Conservation (phyloP, 2,888 invertebrate species). For the Leptopilina myrica region DNA sequence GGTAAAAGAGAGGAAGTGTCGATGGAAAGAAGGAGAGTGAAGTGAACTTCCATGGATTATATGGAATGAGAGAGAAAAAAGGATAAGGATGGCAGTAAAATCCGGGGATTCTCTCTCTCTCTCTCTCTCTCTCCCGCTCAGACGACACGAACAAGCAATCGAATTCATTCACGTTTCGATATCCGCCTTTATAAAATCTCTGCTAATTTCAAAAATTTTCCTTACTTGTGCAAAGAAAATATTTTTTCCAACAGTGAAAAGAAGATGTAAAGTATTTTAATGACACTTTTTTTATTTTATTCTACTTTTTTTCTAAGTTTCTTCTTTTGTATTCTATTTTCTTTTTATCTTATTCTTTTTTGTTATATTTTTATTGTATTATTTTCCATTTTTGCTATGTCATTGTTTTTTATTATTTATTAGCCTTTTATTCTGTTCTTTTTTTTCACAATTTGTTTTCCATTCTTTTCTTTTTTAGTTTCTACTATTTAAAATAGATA, state of each 20-base stretch:
- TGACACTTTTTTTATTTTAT: too few relatives aligned
- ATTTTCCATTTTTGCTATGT: too few relatives aligned
- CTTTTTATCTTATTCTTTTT: too few relatives aligned
- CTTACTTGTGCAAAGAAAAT: neutral
- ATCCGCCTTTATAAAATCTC: constrained; percentile 1
- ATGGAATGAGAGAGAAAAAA: constrained; percentile 3
- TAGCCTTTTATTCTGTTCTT: too few relatives aligned
- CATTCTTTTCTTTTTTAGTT: too few relatives aligned
- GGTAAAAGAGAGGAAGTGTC: constrained; percentile 25
- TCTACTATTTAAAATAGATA: too few relatives aligned
- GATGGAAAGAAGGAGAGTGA: constrained; percentile 33
- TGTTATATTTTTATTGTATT: too few relatives aligned
- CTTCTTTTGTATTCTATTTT: too few relatives aligned
- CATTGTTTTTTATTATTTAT: too few relatives aligned
- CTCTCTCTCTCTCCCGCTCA: neutral
- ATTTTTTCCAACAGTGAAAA: neutral
- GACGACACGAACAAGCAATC: constrained; percentile 31
- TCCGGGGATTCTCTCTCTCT: constrained; percentile 16
- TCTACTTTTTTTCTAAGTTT: too few relatives aligned
- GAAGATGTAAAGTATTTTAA: neutral
- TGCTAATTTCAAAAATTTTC: constrained; percentile 23
- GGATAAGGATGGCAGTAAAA: constrained; percentile 26
- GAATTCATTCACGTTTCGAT: constrained; percentile 40
- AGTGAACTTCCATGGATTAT: constrained; percentile 30
- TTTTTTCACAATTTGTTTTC: too few relatives aligned